Percentiles rank a stretch among this genome's conserved stretches.
Conservation (phyloP, 2,797 vertebrate genomes). For the Allobates femoralis region DNA sequence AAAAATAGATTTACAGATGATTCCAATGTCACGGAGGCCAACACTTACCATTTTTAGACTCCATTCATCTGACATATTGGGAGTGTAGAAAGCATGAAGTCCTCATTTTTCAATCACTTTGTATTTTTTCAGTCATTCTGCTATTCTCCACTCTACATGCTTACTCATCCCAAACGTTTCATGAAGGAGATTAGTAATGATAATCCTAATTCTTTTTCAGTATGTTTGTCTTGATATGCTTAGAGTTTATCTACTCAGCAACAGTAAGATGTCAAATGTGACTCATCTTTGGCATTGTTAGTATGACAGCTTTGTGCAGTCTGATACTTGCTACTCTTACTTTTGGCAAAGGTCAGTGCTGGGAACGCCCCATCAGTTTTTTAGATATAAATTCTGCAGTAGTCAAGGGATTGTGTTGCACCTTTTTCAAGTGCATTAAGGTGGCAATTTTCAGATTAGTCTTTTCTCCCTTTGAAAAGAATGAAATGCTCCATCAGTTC, state of each 20-base stretch:
- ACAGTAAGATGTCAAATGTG: conserved; percentile 26
- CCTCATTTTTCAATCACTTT: not conserved
- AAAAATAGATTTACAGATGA: not conserved
- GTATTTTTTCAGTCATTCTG: not conserved
- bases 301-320: conserved; percentile 26
- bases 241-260: not conserved
- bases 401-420: conserved; percentile 65
- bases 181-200: not conserved
- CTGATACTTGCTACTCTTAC: conserved; percentile 73
- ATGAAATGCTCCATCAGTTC: conserved; percentile 69
- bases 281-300: conserved; percentile 5
- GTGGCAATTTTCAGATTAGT: conserved; percentile 72
- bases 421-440: conserved; percentile 64
- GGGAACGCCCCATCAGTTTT: conserved; percentile 39
- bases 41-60: not conserved
- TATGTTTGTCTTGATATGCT: conserved; percentile 21
- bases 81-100: not conserved
- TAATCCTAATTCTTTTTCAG: not conserved
- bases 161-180: not conserved
- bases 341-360: conserved; percentile 67
- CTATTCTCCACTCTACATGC: not conserved
- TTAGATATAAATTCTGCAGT: conserved; percentile 62
- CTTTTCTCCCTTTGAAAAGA: conserved; percentile 69
- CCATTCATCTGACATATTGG: not conserved
- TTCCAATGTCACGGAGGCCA: not conserved